phyloP scores from a whole-genome alignment of 2,888 invertebrate genomes.

The Acanthosepion pharaonis region DNA sequence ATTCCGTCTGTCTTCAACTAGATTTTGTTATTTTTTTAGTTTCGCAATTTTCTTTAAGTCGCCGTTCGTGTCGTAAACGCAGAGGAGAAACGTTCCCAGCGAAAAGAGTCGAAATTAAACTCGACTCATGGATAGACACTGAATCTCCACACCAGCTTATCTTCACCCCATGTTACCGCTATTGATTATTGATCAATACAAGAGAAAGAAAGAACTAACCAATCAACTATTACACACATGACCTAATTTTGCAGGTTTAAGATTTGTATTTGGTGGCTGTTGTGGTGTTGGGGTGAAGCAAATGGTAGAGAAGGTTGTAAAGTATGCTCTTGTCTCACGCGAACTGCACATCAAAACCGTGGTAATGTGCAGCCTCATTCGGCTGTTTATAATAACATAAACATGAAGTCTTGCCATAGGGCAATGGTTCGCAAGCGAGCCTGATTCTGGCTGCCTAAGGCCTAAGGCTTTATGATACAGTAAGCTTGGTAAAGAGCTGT shows the following conservation, averaged over 20 bases:
- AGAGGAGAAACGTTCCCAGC: neutral
- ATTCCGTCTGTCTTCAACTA: neutral
- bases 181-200: neutral
- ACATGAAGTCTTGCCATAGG: too few relatives aligned
- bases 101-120: neutral
- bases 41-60: neutral
- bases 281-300: neutral
- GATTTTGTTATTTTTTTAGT: neutral
- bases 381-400: too few relatives aligned
- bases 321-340: neutral
- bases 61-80: neutral
- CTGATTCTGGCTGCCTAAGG: too few relatives aligned
- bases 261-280: neutral
- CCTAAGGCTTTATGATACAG: too few relatives aligned
- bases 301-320: neutral
- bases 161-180: neutral
- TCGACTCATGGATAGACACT: neutral
- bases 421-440: too few relatives aligned
- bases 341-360: neutral
- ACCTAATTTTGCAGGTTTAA: neutral
- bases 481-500: too few relatives aligned
- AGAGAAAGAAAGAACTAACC: neutral
- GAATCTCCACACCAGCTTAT: neutral
- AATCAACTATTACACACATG: neutral
- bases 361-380: neutral